Conservation (phyloP, 2,113 vertebrate genomes). For the Heterocephalus glaber region DNA sequence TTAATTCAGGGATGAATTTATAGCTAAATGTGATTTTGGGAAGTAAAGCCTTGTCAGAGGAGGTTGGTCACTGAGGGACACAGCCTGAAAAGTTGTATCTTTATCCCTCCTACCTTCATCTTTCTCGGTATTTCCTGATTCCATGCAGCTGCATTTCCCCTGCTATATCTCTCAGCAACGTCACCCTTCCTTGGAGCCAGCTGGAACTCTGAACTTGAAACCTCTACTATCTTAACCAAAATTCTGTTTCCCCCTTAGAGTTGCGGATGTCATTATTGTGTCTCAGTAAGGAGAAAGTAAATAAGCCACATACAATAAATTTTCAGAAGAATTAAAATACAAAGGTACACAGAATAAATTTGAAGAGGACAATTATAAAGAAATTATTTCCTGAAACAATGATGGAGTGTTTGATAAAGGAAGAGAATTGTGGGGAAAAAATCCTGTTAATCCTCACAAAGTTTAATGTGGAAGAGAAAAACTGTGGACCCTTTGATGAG, state of each 20-base stretch:
- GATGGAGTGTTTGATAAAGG: background rate
- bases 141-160: background rate
- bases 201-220: background rate
- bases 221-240: background rate
- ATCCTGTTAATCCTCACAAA: background rate
- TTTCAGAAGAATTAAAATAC: background rate
- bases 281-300: background rate
- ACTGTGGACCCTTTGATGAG: background rate
- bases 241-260: background rate
- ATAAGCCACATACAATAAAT: background rate
- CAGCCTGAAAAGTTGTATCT: background rate
- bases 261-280: too few relatives aligned
- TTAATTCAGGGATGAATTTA: background rate
- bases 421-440: background rate
- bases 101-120: background rate
- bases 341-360: background rate
- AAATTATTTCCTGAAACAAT: background rate
- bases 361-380: background rate
- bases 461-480: background rate
- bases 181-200: background rate
- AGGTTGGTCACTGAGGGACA: background rate
- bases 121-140: background rate
- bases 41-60: background rate
- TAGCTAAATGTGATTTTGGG: background rate
- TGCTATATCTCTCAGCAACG: background rate